A percentile compares a stretch with the other conserved stretches of the same genome.
phyloP scores from a whole-genome alignment of 2,797 vertebrate species.

The Fundulus diaphanus region DNA sequence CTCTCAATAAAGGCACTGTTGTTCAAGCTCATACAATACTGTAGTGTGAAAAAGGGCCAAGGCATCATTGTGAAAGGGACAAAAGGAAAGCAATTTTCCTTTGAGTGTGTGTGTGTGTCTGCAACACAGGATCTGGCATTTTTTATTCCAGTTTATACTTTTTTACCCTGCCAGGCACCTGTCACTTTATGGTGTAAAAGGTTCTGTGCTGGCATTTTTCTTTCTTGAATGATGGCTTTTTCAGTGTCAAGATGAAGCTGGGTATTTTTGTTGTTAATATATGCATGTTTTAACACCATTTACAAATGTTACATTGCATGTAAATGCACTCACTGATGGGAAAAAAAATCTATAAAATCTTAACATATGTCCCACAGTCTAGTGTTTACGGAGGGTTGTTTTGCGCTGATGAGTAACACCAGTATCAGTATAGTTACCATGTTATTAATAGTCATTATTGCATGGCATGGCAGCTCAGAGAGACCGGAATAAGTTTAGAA shows the following conservation, averaged over 20 bases:
- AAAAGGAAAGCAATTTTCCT: constrained; percentile 42
- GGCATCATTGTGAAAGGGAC: constrained; percentile 58
- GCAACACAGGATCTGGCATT: constrained; percentile 33
- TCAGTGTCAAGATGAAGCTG: neutral
- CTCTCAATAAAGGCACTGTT: constrained; percentile 75
- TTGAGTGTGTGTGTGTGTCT: neutral
- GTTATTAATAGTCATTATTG: constrained; percentile 70
- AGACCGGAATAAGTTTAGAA: constrained; percentile 71
- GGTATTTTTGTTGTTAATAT: constrained; percentile 18
- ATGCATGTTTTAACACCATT: constrained; percentile 22
- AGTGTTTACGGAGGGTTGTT: constrained; percentile 48
- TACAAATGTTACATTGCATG: constrained; percentile 11
- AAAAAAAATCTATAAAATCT: constrained; percentile 35
- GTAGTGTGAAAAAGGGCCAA: constrained; percentile 67
- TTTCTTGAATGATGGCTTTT: constrained; percentile 13
- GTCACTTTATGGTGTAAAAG: constrained; percentile 18
- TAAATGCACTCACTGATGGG: constrained; percentile 33
- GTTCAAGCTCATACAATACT: constrained; percentile 72
- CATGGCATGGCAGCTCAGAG: constrained; percentile 56
- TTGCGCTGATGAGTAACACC: constrained; percentile 52
- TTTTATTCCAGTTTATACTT: constrained; percentile 38
- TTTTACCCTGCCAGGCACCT: constrained; percentile 28
- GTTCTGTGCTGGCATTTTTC: constrained; percentile 23
- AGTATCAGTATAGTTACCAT: constrained; percentile 55
- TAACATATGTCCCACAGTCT: constrained; percentile 41